phyloP scores from a whole-genome alignment of 2,888 invertebrate species.

The Chloroclysta siterata region DNA sequence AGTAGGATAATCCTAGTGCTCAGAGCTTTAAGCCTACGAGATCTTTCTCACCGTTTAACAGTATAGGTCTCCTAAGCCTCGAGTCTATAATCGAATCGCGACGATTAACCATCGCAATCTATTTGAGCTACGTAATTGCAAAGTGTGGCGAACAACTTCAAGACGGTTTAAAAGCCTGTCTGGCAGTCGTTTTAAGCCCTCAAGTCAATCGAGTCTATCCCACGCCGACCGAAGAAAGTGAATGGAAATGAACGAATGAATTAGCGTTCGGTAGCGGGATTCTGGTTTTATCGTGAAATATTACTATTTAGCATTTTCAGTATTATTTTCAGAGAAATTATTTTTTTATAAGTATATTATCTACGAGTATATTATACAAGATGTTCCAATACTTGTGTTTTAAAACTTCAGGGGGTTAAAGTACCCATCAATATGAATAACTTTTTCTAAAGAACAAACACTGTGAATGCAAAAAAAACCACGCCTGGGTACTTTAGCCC shows the following conservation, averaged over 20 bases:
- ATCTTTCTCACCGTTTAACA: conserved; percentile 26
- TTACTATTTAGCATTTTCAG: conserved; percentile 31
- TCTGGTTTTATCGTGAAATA: conserved; percentile 5
- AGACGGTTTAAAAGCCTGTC: conserved; percentile 54
- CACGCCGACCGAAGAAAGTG: conserved; percentile 53
- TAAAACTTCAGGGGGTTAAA: too few species aligned
- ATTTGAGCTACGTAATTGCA: conserved; percentile 71
- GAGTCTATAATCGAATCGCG: conserved; percentile 53
- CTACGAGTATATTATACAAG: too few species aligned
- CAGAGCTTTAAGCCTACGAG: background rate
- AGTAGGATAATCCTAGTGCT: too few species aligned
- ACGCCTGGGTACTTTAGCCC: too few species aligned
- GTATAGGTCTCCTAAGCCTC: conserved; percentile 39
- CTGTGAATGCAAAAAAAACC: too few species aligned
- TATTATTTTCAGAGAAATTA: too few species aligned
- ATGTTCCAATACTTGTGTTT: too few species aligned
- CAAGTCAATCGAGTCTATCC: conserved; percentile 43
- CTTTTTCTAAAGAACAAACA: too few species aligned
- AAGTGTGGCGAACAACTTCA: conserved; percentile 68
- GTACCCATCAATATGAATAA: too few species aligned
- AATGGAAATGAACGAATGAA: conserved; percentile 70
- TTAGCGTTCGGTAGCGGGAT: conserved; percentile 57
- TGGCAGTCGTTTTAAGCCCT: conserved; percentile 63
- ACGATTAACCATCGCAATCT: conserved; percentile 67
- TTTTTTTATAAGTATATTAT: too few species aligned